Evolutionary conservation across 2,888 invertebrate genomes (phyloP).

Genomic region (Apeira syringaria): DNA sequence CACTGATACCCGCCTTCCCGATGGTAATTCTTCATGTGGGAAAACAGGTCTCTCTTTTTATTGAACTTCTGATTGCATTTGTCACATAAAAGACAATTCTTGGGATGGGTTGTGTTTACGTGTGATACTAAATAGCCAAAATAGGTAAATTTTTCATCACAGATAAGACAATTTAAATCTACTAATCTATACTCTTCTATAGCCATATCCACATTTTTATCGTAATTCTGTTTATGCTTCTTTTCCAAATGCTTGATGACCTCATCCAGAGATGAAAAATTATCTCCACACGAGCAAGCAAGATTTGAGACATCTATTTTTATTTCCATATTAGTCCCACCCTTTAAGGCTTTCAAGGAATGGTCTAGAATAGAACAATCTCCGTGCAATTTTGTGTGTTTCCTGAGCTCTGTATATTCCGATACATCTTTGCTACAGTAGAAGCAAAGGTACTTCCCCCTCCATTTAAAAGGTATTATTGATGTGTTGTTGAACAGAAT

Average conservation of each 20-base stretch:
- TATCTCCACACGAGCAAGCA: conserved; percentile 59
- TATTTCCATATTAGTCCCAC: conserved; percentile 74
- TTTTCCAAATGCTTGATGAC: conserved; percentile 55
- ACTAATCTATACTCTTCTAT: conserved; percentile 65
- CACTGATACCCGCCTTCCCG: conserved; percentile 73
- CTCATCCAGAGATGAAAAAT: conserved; percentile 48
- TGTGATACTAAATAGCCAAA: conserved; percentile 74
- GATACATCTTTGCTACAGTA: conserved; percentile 69
- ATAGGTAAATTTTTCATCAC: conserved; percentile 65
- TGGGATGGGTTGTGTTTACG: conserved; percentile 68
- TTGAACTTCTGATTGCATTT: conserved; percentile 73
- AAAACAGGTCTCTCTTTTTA: conserved; percentile 68
- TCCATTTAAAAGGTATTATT: conserved; percentile 76
- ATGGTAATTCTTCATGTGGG: conserved; percentile 74
- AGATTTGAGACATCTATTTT: conserved; percentile 71
- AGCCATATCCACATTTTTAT: conserved; percentile 66
- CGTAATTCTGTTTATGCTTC: conserved; percentile 64
- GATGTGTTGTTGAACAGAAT: conserved; percentile 73
- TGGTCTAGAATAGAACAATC: conserved; percentile 65
- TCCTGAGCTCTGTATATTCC: conserved; percentile 58
- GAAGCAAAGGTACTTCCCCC: conserved; percentile 75
- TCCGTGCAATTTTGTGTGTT: conserved; percentile 68
- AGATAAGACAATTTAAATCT: conserved; percentile 60
- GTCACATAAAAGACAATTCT: conserved; percentile 71
- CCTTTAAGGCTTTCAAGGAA: conserved; percentile 68